Conservation (phyloP, 2,888 invertebrate species). For the Melangyna quadrimaculata region DNA sequence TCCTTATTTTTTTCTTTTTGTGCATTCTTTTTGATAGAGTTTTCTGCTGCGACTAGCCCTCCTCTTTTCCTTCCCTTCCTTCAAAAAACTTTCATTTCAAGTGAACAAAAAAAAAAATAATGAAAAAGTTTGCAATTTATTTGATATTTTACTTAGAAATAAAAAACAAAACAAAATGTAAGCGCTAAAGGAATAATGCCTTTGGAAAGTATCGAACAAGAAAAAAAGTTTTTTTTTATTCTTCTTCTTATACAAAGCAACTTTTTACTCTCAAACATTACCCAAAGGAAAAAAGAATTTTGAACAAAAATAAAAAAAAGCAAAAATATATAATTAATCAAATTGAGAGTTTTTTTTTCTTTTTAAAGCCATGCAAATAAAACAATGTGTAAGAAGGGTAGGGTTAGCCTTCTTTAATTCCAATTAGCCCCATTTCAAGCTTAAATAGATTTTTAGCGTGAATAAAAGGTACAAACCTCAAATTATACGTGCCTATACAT, state of each 20-base stretch:
- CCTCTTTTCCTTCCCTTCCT: background rate
- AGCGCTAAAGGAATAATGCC: background rate
- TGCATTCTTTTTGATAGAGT: background rate
- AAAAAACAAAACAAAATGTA: background rate
- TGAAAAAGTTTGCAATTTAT: conserved; percentile 64
- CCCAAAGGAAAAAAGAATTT: background rate
- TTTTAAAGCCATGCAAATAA: conserved; percentile 3
- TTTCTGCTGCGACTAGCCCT: background rate
- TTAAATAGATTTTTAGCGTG: background rate
- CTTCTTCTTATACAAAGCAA: background rate
- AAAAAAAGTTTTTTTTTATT: conserved; percentile 11
- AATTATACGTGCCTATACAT: too few relatives aligned
- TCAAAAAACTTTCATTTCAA: conserved; percentile 20
- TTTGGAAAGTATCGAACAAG: conserved; percentile 25
- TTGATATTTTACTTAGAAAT: conserved; percentile 48
- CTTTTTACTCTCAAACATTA: background rate
- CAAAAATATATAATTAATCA: conserved; percentile 26
- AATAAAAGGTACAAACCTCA: too few relatives aligned
- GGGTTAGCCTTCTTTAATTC: background rate
- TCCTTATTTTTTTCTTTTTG: background rate
- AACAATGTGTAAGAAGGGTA: background rate
- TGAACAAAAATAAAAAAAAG: background rate
- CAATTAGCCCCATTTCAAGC: conserved; percentile 15
- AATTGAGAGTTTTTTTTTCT: background rate
- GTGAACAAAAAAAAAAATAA: conserved; percentile 43